A percentile compares a stretch with the other conserved stretches of the same genome.
Evolutionary conservation across 2,113 vertebrate genomes (phyloP).

Genomic region (Sturnus vulgaris): DNA sequence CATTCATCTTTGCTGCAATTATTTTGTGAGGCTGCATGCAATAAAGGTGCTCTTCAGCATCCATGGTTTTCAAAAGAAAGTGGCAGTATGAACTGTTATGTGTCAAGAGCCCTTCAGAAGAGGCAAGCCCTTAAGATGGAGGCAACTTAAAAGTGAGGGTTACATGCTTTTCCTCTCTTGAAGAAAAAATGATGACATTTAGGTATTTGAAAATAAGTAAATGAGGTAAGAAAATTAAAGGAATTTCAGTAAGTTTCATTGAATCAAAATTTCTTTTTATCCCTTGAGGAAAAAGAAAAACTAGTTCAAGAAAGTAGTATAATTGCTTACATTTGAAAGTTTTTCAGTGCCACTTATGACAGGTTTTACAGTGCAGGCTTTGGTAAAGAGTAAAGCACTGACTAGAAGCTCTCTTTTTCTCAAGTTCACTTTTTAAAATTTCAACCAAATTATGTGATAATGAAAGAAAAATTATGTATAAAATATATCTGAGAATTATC

Average conservation of each 20-base stretch:
- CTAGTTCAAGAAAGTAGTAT: background rate
- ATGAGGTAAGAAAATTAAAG: background rate
- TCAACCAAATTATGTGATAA: background rate
- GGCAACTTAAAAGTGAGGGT: background rate
- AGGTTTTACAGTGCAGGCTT: background rate
- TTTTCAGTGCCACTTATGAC: background rate
- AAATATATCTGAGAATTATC: background rate
- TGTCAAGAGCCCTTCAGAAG: background rate
- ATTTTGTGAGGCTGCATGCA: background rate
- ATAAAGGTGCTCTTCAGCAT: background rate
- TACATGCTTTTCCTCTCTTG: background rate
- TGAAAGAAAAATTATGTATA: background rate
- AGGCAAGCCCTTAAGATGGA: background rate
- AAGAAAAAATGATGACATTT: background rate
- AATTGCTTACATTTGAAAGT: background rate
- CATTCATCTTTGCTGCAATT: background rate
- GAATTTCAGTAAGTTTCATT: background rate
- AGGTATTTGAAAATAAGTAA: background rate
- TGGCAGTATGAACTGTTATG: background rate
- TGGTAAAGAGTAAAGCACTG: background rate
- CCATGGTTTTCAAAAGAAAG: background rate
- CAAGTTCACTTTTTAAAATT: background rate
- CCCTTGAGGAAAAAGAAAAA: background rate
- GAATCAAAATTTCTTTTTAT: background rate
- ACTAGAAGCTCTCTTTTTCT: background rate